Percentiles rank a stretch among this genome's conserved stretches.
Conservation (phyloP, 2,113 vertebrate species). For the Myodes glareolus region DNA sequence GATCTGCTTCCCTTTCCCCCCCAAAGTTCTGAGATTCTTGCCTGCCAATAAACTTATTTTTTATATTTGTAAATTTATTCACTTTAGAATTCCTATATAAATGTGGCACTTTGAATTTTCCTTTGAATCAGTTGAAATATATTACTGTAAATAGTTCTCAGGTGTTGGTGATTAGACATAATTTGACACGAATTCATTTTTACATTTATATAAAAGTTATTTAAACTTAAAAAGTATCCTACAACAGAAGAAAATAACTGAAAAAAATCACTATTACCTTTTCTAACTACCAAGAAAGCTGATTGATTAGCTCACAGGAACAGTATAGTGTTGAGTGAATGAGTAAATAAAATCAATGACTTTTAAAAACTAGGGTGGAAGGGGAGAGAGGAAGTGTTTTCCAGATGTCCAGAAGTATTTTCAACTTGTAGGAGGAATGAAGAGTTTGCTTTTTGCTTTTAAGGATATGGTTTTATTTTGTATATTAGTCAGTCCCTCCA, state of each 20-base stretch:
- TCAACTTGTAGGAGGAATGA: background rate
- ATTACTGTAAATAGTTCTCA: background rate
- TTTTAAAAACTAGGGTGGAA: background rate
- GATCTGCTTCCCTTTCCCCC: background rate
- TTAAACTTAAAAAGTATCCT: background rate
- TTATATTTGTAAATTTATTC: conserved; percentile 28
- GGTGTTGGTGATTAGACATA: background rate
- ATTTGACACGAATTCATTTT: background rate
- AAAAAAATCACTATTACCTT: background rate
- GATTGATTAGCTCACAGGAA: background rate
- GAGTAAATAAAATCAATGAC: background rate
- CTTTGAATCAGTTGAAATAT: conserved; percentile 23
- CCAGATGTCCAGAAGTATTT: background rate
- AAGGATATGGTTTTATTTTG: background rate
- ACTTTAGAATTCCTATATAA: conserved; percentile 27
- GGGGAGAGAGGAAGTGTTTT: background rate
- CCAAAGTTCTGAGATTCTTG: background rate
- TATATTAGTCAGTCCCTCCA: background rate
- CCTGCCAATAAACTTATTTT: background rate
- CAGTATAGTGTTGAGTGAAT: background rate
- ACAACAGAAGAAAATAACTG: background rate
- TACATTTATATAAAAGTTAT: background rate
- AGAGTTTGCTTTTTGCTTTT: background rate
- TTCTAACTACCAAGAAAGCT: background rate
- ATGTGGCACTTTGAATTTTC: background rate